Evolutionary conservation across 2,113 vertebrate genomes (phyloP).

Genomic region (Toxotes chatareus): DNA sequence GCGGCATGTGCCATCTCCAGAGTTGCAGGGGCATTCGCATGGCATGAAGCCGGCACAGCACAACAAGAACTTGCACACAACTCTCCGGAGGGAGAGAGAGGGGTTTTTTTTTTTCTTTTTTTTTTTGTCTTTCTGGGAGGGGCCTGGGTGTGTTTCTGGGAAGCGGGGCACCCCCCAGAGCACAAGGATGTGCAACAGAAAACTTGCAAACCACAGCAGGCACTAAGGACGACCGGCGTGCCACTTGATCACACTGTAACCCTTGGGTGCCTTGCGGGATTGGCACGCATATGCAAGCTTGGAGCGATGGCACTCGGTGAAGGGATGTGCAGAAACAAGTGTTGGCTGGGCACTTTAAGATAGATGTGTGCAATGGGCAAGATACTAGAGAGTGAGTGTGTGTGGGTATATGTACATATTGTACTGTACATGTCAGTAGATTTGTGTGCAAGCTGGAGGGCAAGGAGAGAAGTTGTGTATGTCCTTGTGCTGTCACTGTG

Average conservation of each 20-base stretch:
- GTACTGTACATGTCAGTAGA: slow-evolving; percentile 3
- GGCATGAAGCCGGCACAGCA: slow-evolving; percentile 43
- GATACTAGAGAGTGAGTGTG: slow-evolving; percentile 17
- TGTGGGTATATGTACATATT: slow-evolving; percentile 34
- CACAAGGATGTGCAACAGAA: slow-evolving; percentile 52
- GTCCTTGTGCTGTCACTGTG: slow-evolving; percentile 21
- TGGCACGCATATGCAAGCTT: slow-evolving; percentile 47
- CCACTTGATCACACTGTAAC: slow-evolving; percentile 47
- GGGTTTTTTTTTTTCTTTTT: slow-evolving; percentile 4
- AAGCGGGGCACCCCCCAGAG: slow-evolving; percentile 51
- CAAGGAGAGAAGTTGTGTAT: neutral
- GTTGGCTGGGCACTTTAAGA: slow-evolving; percentile 24
- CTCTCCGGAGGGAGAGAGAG: slow-evolving; percentile 5
- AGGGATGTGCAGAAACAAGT: slow-evolving; percentile 18
- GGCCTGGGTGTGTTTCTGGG: slow-evolving; percentile 39
- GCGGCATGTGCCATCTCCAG: slow-evolving; percentile 25
- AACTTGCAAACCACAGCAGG: slow-evolving; percentile 55
- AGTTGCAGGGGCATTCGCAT: slow-evolving; percentile 51
- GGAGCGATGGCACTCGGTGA: slow-evolving; percentile 29
- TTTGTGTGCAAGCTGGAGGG: slow-evolving; percentile 26
- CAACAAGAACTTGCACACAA: slow-evolving; percentile 45
- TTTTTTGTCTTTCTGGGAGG: neutral
- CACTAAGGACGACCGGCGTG: slow-evolving; percentile 23
- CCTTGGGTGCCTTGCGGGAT: slow-evolving; percentile 31
- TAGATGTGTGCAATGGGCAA: slow-evolving; percentile 3